phyloP scores from a whole-genome alignment of 2,888 invertebrate species.

The Chaetogeoica ovagalla region DNA sequence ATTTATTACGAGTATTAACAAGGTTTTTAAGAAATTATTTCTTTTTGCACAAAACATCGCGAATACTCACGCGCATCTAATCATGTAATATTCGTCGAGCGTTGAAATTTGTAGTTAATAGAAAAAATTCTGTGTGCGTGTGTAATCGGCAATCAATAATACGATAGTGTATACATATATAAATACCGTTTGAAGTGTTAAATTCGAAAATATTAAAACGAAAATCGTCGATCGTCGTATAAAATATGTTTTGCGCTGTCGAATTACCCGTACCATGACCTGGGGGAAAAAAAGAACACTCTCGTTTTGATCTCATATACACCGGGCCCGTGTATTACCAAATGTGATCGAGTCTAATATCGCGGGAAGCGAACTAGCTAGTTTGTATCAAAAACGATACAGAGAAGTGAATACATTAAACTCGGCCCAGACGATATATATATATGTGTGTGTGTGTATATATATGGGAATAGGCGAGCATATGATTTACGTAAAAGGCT shows the following conservation, averaged over 20 bases:
- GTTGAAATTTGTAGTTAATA: no score
- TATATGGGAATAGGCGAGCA: neutral
- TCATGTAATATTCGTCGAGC: no score
- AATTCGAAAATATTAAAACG: conserved; percentile 6
- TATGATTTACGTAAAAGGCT: neutral
- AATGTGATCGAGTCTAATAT: neutral
- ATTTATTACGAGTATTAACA: no score
- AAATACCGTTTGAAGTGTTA: neutral
- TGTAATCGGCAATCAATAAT: no score
- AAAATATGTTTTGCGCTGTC: neutral
- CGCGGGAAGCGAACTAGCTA: neutral
- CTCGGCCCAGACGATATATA: neutral
- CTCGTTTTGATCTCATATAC: no score
- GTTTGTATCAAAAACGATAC: neutral
- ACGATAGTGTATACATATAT: neutral
- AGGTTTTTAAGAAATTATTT: no score
- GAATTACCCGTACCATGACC: neutral
- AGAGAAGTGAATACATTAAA: conserved; percentile 13
- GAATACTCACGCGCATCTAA: no score
- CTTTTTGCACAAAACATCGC: no score
- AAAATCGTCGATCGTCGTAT: conserved; percentile 4
- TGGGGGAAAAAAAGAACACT: no score
- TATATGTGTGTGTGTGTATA: no score
- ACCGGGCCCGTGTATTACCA: no score
- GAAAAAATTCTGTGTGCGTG: no score